Percentiles rank a stretch among this genome's conserved stretches.
These are phyloP conservation scores for Trachelus stipa DNA, from an alignment of 2,888 invertebrate species.

Conservation along the genomic window DNA sequence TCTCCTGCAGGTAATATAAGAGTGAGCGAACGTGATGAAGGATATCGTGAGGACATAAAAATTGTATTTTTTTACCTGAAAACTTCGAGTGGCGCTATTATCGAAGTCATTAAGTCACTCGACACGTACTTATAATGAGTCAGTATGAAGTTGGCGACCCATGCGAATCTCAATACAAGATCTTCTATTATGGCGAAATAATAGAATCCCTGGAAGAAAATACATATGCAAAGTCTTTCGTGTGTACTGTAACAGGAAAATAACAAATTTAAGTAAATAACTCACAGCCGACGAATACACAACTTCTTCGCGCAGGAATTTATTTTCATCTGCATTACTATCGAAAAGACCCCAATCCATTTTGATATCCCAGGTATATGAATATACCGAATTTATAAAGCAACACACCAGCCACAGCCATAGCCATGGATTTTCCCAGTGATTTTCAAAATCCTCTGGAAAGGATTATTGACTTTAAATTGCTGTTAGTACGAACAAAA, in stretches of 20 bases:
- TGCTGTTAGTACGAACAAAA: background rate
- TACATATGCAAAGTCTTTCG: background rate
- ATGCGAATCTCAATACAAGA: constrained; percentile 90
- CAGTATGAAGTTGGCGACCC: constrained; percentile 89
- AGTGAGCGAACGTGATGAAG: background rate
- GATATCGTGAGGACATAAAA: constrained; percentile 16
- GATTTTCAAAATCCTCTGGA: constrained; percentile 71
- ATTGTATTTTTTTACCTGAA: constrained; percentile 74
- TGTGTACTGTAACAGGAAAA: background rate
- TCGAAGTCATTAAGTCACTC: constrained; percentile 84
- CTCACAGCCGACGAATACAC: constrained; percentile 92
- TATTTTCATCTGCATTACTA: constrained; percentile 90
- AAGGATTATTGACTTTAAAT: background rate
- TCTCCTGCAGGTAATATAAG: constrained; percentile 71
- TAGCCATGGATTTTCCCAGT: constrained; percentile 84
- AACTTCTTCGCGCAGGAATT: constrained; percentile 92
- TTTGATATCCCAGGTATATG: constrained; percentile 97
- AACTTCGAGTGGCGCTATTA: constrained; percentile 88
- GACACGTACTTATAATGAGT: constrained; percentile 82
- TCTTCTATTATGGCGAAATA: constrained; percentile 98
- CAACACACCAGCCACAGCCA: constrained; percentile 91
- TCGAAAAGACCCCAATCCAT: constrained; percentile 99
- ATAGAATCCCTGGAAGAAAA: constrained; percentile 81
- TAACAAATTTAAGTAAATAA: constrained; percentile 29
- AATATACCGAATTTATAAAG: constrained; percentile 91